Evolutionary conservation across 2,113 vertebrate genomes (phyloP), one percentile per base, ranked within the genome.

Genomic region (Typhlomys cinereus): DNA sequence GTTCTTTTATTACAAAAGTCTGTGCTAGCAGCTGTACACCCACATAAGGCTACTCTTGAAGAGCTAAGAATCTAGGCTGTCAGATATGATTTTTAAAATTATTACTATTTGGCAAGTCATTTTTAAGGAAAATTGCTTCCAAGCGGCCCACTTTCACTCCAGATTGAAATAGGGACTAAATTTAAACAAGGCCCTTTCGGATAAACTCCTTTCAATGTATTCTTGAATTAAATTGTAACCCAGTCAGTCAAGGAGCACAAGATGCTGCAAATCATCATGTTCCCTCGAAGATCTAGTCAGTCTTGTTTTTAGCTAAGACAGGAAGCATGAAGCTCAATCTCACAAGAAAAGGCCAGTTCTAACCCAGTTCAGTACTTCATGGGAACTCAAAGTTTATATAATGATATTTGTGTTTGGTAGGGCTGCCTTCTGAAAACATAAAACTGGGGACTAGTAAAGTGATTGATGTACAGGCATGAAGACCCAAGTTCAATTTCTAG

Each of bases 101-200:
- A 88, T 91, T 85, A 82, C 27, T 85, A 79, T 66, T 96, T 0
- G 3, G 17, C 59, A 93, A 88, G 54, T 93, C 10, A 71, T 82
- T 88, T 94, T 95, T 34, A 91, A 83, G 61, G 69, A 90, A 95
- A 93, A 91, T 85, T 94, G 52, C 44, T 95, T 94, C 82, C n/a
- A 69, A 66, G 46, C 44, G 89, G 67, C 41, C 54, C 39, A 9
- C 75, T 86, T 66, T 90, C 79, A 71, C 92, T 92, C 92, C n/a
- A 83, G 48, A 88, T 52, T 57, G 78, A 96, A 90, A 75, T 57
- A 39, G 34, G 23, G 14, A 75, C 54, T 84, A 95, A 92, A 89
- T 94, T 94, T 89, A 95, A 91, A 93, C 6, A 85, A 71, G 21
- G 74, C 29, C 9, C 18, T 82, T 74, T 66, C 70, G 64, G 39